Base-by-base conservation (phyloP, 2,888 invertebrate species). In the Cheilosia impressa region DNA sequence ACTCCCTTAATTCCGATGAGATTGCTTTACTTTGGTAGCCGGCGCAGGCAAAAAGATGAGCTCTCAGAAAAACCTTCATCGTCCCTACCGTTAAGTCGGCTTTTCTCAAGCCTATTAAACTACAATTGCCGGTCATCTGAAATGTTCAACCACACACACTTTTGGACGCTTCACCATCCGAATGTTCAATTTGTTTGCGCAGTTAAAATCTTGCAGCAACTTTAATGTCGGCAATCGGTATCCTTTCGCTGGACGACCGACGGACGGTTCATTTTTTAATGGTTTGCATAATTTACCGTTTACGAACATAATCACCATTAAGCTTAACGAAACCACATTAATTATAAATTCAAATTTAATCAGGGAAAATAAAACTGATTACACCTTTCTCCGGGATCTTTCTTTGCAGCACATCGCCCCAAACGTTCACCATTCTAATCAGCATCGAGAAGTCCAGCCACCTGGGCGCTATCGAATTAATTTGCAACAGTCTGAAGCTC, bases 401-500 rank as follows among this genome's bases (percentile, higher is more conserved):
- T 52, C 60, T 82, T 72, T 47, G 47, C 47, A 47, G 63, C 76
- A 88, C 89, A 88, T 88, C 90, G 90, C 90, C 90, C 81, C 89
- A 88, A 87, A 90, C 90, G 89, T 91, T 91, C 89, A 92, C 91
- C 89, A 92, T 92, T 90, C 90, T 92, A 90, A 90, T 92, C 90
- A 92, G 91, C 89, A 90, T 91, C 89, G 91, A 91, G 89, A 90
- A 90, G 88, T 91, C 90, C 89, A 90, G 90, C 89, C 91, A 91
- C 90, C 91, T 91, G 90, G 91, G 90, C 90, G 90, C 91, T 89
- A 90, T 92, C 89, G 92, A 92, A 90, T 91, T 92, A 90, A 91
- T 92, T 90, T 91, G 91, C 90, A 92, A 91, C 90, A 92, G 92
- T 89, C 89, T 92, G 87, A 91, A 91, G 88, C 90, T 92, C 87